Evolutionary conservation across 1,140 invertebrate genomes (phyloP).

Genomic region (Trigoniulus corallinus): DNA sequence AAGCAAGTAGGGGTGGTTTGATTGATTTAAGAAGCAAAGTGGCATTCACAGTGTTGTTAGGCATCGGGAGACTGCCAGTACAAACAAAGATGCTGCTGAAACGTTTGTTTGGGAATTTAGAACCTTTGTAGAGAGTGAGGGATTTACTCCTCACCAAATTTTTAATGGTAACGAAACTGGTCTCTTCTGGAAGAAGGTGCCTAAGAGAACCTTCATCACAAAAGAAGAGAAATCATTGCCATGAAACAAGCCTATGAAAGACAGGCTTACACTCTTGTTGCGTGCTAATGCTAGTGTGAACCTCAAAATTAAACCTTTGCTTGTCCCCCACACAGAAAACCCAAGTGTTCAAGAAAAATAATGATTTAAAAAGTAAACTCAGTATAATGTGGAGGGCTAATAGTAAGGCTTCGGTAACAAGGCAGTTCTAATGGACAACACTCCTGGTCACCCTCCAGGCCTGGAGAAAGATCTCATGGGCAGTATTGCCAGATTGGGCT

Average conservation of each 20-base stretch:
- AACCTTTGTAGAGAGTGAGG: neutral
- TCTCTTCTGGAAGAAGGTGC: conserved; percentile 16
- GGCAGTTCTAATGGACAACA: conserved; percentile 14
- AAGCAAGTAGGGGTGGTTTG: too few species aligned
- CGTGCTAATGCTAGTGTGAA: conserved; percentile 13
- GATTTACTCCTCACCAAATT: conserved; percentile 7
- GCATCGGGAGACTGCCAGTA: too few species aligned
- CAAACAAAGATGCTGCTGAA: conserved; percentile 8
- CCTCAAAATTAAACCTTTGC: conserved; percentile 12
- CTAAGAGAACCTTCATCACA: conserved; percentile 11
- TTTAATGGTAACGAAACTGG: conserved; percentile 17
- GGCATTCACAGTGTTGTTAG: conserved; percentile 10
- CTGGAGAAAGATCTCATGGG: conserved; percentile 7
- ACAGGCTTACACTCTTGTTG: too few species aligned
- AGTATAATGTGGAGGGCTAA: conserved; percentile 10
- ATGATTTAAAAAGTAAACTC: conserved; percentile 7
- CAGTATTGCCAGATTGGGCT: too few species aligned
- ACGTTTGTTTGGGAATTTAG: conserved; percentile 2
- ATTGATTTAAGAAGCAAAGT: conserved; percentile 6
- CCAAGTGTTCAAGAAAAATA: conserved; percentile 2
- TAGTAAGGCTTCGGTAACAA: conserved; percentile 11
- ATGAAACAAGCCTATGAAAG: conserved; percentile 12
- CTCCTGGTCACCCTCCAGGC: conserved; percentile 9
- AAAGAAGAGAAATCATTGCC: conserved; percentile 10
- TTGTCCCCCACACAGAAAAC: conserved; percentile 11